Conservation (phyloP, 2,888 invertebrate species). For the Dicycla oo region DNA sequence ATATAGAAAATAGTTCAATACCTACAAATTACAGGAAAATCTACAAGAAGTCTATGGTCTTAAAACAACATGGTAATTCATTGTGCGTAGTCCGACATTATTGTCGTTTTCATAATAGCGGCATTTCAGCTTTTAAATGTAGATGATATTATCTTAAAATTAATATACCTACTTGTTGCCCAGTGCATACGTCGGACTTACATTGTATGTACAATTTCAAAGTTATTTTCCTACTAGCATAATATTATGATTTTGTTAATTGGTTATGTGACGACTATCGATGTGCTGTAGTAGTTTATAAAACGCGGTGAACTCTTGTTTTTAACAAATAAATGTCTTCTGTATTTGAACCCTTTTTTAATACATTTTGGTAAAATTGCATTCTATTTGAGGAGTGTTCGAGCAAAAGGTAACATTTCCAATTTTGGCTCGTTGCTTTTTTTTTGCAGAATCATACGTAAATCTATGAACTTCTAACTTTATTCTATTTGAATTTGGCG, state of each 20-base stretch:
- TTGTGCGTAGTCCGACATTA: too few relatives aligned
- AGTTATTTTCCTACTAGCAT: not conserved
- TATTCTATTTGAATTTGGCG: too few relatives aligned
- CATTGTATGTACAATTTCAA: not conserved
- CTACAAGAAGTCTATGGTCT: too few relatives aligned
- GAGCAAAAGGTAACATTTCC: too few relatives aligned
- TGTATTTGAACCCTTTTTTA: not conserved
- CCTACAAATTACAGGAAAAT: too few relatives aligned
- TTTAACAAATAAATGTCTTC: not conserved
- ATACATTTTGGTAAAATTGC: not conserved
- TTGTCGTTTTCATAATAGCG: too few relatives aligned
- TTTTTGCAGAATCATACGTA: too few relatives aligned
- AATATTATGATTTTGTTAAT: not conserved
- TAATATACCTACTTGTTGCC: not conserved
- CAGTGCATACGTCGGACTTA: not conserved
- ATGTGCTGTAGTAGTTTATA: not conserved
- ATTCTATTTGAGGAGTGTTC: too few relatives aligned
- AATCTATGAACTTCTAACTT: too few relatives aligned
- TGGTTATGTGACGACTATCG: not conserved
- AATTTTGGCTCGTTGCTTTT: too few relatives aligned
- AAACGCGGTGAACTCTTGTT: not conserved
- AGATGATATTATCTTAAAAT: not conserved
- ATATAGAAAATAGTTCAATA: too few relatives aligned
- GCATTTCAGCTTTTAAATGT: slow-evolving; percentile 7
- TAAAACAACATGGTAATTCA: too few relatives aligned